Base-by-base conservation (phyloP, 2,888 invertebrate species). In the Sinotaia quadrata region DNA sequence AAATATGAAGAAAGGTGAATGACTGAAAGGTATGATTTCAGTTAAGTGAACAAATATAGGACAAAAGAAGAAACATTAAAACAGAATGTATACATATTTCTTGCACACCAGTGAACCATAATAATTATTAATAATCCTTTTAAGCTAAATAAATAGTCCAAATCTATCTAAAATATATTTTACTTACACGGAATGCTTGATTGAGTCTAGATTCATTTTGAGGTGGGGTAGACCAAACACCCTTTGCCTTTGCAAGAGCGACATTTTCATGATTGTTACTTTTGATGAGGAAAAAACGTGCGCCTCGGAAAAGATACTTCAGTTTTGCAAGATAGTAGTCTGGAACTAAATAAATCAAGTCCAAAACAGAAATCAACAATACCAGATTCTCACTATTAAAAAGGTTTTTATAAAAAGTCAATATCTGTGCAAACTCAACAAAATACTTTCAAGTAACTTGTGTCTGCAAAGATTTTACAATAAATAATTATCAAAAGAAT, bases 221-320 rank as follows among this genome's bases (percentile, higher is more conserved):
- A 3, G 97, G 97, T 69, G 97, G 91, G 3, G 98, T 98, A 3
- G 98, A 97, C 98, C 98, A 98, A 4, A 98, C 97, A 73, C 95
- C 96, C 90, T 88, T 85, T 21, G 94, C 94, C 89, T 98, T 98
- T 1, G 97, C 96, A 70, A 98, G 88, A 41, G 94, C 94, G 62
- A 98, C 94, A 88, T 98, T 98, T 89, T 98, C 98, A 70, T 95
- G 94, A 89, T 98, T 98, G 89, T 97, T 98, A 61, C 97, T 97
- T 90, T 98, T 98, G 82, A 98, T 97, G 69, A 98, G 92, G 90
- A 97, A 98, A 90, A 96, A 98, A 75, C 92, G 92, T 59, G 98
- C 95, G 87, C 96, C 96, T 78, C 96, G 92, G 89, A 98, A 97
- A 78, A 98, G 91, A 89, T 97, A 97, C 90, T 95, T 96, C 77